Percentiles rank a stretch among this genome's conserved stretches.
Evolutionary conservation across 1,140 invertebrate genomes (phyloP).

Genomic region (Drosophila nannoptera): DNA sequence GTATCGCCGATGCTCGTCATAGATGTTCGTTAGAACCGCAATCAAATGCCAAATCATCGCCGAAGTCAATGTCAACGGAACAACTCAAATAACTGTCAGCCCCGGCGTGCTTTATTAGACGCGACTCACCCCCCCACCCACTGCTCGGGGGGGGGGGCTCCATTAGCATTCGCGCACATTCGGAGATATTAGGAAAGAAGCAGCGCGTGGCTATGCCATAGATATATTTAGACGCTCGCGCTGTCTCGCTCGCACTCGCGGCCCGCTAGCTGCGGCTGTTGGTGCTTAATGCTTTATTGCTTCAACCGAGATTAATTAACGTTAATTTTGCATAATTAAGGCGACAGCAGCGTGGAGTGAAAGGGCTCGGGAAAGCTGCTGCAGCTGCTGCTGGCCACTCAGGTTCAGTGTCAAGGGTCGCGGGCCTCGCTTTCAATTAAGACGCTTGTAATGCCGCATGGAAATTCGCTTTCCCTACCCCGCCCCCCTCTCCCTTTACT

Average conservation of each 20-base stretch:
- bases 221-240: slow-evolving; percentile 25
- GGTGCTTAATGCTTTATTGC: slow-evolving; percentile 47
- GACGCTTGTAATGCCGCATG: slow-evolving; percentile 38
- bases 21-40: slow-evolving; percentile 44
- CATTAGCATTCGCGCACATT: slow-evolving; percentile 61
- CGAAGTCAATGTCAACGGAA: slow-evolving; percentile 28
- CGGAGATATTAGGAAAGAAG: slow-evolving; percentile 34
- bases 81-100: slow-evolving; percentile 45
- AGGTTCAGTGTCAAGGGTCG: slow-evolving; percentile 46
- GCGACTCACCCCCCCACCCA: not conserved
- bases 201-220: slow-evolving; percentile 35
- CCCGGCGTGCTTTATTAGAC: slow-evolving; percentile 1
- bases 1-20: slow-evolving; percentile 37
- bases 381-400: slow-evolving; percentile 15
- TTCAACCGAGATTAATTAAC: slow-evolving; percentile 69
- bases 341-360: slow-evolving; percentile 35
- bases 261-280: no score
- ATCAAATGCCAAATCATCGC: slow-evolving; percentile 59
- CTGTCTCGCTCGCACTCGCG: slow-evolving; percentile 14
- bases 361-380: slow-evolving; percentile 27
- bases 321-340: slow-evolving; percentile 77
- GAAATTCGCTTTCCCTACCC: slow-evolving; percentile 4
- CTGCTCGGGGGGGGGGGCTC: slow-evolving; percentile 28
- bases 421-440: slow-evolving; percentile 40
- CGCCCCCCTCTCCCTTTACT: not conserved